These are phyloP conservation scores for Rhagonycha fulva DNA, from an alignment of 2,888 invertebrate genomes.

Conservation along the genomic window DNA sequence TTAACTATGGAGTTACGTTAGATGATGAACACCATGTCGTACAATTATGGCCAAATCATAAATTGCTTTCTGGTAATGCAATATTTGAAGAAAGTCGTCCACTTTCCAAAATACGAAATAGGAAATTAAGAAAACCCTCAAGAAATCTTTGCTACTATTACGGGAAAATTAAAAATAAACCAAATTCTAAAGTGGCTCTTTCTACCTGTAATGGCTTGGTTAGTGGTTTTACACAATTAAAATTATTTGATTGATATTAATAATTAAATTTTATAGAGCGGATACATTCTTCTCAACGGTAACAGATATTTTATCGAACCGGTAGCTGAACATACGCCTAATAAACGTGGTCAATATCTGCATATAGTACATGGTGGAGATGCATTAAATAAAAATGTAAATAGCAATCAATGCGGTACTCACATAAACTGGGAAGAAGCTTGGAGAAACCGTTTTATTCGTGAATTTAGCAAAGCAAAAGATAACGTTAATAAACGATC, in stretches of 20 bases:
- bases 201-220: conserved; percentile 58
- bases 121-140: conserved; percentile 41
- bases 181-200: conserved; percentile 57
- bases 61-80: conserved; percentile 56
- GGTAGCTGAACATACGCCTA: conserved; percentile 56
- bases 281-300: conserved; percentile 58
- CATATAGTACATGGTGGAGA: conserved; percentile 59
- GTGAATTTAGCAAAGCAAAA: conserved; percentile 17
- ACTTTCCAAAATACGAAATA: conserved; percentile 40
- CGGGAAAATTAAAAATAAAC: conserved; percentile 54
- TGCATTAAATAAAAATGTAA: not conserved
- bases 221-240: conserved; percentile 18
- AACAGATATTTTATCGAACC: conserved; percentile 66
- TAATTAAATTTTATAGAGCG: conserved; percentile 51
- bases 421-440: conserved; percentile 48
- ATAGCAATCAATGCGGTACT: conserved; percentile 38
- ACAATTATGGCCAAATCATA: conserved; percentile 58
- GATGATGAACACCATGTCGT: conserved; percentile 48
- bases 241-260: not conserved
- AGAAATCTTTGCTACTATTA: conserved; percentile 58
- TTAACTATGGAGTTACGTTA: conserved; percentile 47
- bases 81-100: conserved; percentile 47
- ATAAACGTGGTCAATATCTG: conserved; percentile 57
- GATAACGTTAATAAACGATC: conserved; percentile 34
- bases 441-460: conserved; percentile 45